phyloP scores from a whole-genome alignment of 2,797 vertebrate species.

The Poliocrania exsul region DNA sequence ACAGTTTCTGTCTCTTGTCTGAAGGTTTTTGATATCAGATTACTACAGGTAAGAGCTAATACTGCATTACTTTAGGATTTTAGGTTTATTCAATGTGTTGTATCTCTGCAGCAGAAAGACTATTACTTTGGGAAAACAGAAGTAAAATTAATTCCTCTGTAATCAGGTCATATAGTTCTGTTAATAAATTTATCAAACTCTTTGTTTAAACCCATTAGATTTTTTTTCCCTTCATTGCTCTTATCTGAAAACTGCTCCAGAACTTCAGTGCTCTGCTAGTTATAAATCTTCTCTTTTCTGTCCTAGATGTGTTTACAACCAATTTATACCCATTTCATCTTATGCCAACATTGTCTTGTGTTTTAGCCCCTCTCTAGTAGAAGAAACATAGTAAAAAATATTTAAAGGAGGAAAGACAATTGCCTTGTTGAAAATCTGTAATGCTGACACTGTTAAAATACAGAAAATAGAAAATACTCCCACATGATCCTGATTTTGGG shows the following conservation, averaged over 20 bases:
- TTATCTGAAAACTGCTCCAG: background rate
- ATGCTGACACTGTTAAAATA: background rate
- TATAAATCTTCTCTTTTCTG: slow-evolving; percentile 32
- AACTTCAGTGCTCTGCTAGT: background rate
- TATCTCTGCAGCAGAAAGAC: background rate
- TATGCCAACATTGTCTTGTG: slow-evolving; percentile 29
- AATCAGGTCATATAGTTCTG: background rate
- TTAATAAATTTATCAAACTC: background rate
- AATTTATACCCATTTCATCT: slow-evolving; percentile 36
- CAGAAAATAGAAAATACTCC: background rate
- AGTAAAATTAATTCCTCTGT: background rate
- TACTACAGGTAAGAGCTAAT: background rate
- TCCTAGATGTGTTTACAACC: slow-evolving; percentile 10
- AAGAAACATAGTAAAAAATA: background rate
- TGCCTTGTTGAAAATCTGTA: background rate
- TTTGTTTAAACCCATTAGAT: background rate
- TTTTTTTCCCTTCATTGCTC: background rate
- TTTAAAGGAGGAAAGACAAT: background rate
- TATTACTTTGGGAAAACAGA: background rate
- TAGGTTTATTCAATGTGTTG: background rate
- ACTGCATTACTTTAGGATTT: background rate
- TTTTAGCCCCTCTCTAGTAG: slow-evolving; percentile 12
- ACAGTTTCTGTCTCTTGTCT: background rate
- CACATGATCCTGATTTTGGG: background rate
- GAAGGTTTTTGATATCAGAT: background rate